Evolutionary conservation across 1,140 invertebrate genomes (phyloP), one percentile per base, ranked within the genome.

Genomic region (Eulimnadia texana): DNA sequence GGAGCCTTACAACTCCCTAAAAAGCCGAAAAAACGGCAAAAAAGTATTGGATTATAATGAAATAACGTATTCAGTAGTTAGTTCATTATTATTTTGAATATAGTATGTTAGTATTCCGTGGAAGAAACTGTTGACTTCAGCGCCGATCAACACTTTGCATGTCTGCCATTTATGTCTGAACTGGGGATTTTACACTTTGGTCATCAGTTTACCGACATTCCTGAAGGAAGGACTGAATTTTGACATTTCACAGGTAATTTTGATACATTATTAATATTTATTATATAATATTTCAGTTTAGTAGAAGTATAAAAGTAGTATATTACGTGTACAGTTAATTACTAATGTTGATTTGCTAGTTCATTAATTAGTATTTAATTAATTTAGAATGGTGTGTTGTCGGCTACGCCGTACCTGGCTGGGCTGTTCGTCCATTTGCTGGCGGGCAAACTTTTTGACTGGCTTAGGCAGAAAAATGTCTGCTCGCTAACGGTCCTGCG

Each of bases 131-230:
- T 59, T 79, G 0, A 76, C 67, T 13, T 81, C 80, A 19, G 62
- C 68, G 3, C 74, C 81, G 2, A 74, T 82, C 2, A 78, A 76
- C 73, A 80, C 77, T 2, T 71, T 80, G 49, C 74, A 77, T 57
- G 65, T 78, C 1, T 74, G 77, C 11, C 79, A 84, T 66, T 79
- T 81, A 67, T 76, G 77, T 47, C 74, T 76, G 64, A 78, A 80
- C 67, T 84, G 81, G 80, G 77, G 76, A 2, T 78, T 80, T 64
- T 81, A 80, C 64, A 81, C 77, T 3, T 71, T 83, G 66, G 68
- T 80, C 10, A 78, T 78, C 33, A 74, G 77, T 58, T 67, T 84
- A 11, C 81, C 81, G 1, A 76, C 74, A 3, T 83, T 79, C 67
- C 73, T 84, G 68, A 76, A 77, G 56, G 74, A 80, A 69, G 75